phyloP scores from a whole-genome alignment of 2,113 vertebrate genomes.

The Hemichromis elongatus region DNA sequence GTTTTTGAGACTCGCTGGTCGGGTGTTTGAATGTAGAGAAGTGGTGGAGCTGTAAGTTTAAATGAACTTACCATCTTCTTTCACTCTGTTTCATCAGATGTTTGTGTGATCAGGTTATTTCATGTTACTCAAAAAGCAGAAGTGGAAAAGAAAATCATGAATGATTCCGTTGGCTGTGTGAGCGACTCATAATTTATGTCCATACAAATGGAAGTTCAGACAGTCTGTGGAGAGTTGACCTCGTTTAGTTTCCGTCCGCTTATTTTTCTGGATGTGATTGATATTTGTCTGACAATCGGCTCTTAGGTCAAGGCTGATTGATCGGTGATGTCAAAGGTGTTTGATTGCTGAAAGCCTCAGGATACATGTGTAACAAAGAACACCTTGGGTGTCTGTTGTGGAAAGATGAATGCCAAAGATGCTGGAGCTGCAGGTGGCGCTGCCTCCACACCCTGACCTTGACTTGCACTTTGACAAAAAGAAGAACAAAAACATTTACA shows the following conservation, averaged over 20 bases:
- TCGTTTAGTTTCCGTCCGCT: constrained; percentile 21
- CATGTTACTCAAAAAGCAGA: background rate
- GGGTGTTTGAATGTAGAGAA: background rate
- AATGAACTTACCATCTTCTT: background rate
- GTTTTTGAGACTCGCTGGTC: background rate
- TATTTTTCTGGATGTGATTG: constrained; percentile 1
- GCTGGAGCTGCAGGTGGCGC: background rate
- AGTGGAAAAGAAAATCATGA: background rate
- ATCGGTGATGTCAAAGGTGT: background rate
- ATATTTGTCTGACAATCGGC: background rate
- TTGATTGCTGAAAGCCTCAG: background rate
- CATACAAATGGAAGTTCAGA: background rate
- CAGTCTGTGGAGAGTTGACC: constrained; percentile 25
- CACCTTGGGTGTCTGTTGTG: background rate
- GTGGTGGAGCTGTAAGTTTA: background rate
- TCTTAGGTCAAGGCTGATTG: background rate
- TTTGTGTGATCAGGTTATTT: background rate
- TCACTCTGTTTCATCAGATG: background rate
- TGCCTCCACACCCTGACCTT: background rate
- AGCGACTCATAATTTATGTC: background rate
- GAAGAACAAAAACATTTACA: background rate
- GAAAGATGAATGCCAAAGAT: background rate
- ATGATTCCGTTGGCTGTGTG: background rate
- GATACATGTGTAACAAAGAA: background rate
- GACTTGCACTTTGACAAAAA: background rate